These are phyloP conservation scores for Mionectes olivaceus DNA, from an alignment of 2,797 vertebrate species.

Conservation along the genomic window DNA sequence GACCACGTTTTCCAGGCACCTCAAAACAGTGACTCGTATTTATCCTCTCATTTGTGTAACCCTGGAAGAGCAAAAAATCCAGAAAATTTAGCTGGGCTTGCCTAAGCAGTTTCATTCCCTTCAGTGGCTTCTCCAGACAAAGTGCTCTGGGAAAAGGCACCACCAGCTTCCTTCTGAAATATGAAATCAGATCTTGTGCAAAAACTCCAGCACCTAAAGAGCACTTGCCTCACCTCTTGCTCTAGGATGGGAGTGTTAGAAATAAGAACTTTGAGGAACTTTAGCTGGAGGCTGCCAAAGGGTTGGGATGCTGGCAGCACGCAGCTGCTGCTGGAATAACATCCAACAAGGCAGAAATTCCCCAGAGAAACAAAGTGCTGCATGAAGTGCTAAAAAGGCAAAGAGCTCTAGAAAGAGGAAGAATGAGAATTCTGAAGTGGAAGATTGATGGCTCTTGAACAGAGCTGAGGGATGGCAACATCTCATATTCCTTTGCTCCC, in stretches of 20 bases:
- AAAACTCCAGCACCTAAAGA: background rate
- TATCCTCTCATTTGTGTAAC: background rate
- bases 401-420: conserved; percentile 37
- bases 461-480: conserved; percentile 15
- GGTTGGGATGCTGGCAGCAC: background rate
- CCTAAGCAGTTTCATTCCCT: background rate
- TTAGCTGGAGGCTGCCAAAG: background rate
- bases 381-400: conserved; percentile 36
- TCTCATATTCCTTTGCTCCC: conserved; percentile 16
- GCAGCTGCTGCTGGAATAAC: background rate
- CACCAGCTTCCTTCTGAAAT: background rate
- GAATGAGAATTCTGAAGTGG: conserved; percentile 46
- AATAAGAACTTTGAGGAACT: background rate
- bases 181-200: background rate
- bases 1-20: background rate
- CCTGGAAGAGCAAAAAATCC: background rate
- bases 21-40: background rate
- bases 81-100: background rate
- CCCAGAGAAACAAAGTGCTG: background rate
- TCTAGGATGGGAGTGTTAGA: background rate
- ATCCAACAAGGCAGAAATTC: background rate
- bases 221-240: background rate
- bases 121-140: background rate
- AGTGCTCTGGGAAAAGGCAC: background rate
- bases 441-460: conserved; percentile 46